Percentiles rank a stretch among this genome's conserved stretches.
Evolutionary conservation across 2,888 invertebrate species (phyloP).

Genomic region (Lydus trimaculatus): DNA sequence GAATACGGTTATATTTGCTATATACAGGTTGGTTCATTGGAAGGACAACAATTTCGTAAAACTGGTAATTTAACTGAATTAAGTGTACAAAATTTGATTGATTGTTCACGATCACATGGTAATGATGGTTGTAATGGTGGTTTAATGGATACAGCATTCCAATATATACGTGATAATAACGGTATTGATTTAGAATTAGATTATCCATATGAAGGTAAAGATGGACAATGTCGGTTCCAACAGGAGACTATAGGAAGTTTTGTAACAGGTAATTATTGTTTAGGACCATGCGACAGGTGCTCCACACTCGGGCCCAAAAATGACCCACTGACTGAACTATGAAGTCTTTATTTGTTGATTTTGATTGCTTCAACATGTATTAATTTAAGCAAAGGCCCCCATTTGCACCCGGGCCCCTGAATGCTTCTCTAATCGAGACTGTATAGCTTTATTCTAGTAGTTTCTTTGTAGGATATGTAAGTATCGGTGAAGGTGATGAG

Average conservation of each 20-base stretch:
- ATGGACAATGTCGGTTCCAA: slow-evolving; percentile 42
- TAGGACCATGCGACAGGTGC: too few relatives aligned
- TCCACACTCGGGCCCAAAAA: too few relatives aligned
- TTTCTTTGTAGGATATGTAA: slow-evolving; percentile 67
- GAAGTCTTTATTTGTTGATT: too few relatives aligned
- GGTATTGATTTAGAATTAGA: slow-evolving; percentile 66
- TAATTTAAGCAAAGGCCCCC: too few relatives aligned
- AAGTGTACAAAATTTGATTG: slow-evolving; percentile 66
- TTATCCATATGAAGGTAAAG: slow-evolving; percentile 62
- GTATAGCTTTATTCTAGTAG: too few relatives aligned
- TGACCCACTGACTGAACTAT: too few relatives aligned
- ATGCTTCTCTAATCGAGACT: too few relatives aligned
- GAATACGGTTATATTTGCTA: not conserved
- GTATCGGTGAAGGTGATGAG: slow-evolving; percentile 76
- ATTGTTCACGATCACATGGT: slow-evolving; percentile 63
- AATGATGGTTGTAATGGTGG: slow-evolving; percentile 66
- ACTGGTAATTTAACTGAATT: slow-evolving; percentile 63
- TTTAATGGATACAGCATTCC: slow-evolving; percentile 62
- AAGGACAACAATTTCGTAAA: slow-evolving; percentile 65
- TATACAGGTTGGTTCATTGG: slow-evolving; percentile 65
- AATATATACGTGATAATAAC: slow-evolving; percentile 61
- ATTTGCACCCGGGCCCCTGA: too few relatives aligned
- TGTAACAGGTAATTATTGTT: slow-evolving; percentile 49
- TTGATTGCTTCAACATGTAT: too few relatives aligned
- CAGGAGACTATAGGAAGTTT: slow-evolving; percentile 42